phyloP scores from a whole-genome alignment of 2,888 invertebrate species.

The Clusia tigrina region DNA sequence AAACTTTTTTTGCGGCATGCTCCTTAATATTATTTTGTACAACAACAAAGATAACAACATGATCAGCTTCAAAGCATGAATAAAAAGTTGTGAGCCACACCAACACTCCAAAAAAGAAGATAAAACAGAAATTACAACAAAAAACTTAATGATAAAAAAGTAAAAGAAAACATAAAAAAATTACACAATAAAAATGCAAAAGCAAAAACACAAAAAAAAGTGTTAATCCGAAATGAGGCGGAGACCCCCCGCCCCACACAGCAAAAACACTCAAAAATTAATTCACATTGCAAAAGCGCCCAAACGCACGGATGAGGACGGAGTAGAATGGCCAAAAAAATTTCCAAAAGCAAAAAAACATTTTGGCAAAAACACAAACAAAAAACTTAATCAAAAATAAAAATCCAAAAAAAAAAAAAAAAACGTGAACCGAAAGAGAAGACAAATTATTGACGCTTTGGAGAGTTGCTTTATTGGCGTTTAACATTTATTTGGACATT shows the following conservation, averaged over 20 bases:
- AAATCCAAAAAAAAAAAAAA: neutral
- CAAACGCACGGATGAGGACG: neutral
- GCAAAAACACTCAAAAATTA: too few species aligned
- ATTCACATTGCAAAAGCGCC: too few species aligned
- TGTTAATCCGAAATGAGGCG: too few species aligned
- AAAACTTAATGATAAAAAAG: conserved; percentile 7
- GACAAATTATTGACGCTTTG: neutral
- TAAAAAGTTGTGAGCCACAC: neutral
- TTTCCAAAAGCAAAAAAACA: neutral
- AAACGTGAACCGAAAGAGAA: neutral
- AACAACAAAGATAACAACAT: neutral
- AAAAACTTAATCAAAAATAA: conserved; percentile 12
- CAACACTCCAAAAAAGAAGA: neutral
- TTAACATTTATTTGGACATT: conserved; percentile 9
- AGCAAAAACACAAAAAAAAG: conserved; percentile 15
- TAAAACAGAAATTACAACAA: neutral
- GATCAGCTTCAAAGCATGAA: neutral
- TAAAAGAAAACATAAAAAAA: too few species aligned
- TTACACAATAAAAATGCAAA: neutral
- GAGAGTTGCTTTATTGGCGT: neutral
- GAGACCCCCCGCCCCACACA: too few species aligned
- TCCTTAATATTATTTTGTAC: neutral
- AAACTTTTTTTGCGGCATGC: neutral
- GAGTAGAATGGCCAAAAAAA: conserved; percentile 3
- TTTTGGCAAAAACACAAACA: neutral